phyloP scores from a whole-genome alignment of 2,797 vertebrate species.

The Clamator glandarius region DNA sequence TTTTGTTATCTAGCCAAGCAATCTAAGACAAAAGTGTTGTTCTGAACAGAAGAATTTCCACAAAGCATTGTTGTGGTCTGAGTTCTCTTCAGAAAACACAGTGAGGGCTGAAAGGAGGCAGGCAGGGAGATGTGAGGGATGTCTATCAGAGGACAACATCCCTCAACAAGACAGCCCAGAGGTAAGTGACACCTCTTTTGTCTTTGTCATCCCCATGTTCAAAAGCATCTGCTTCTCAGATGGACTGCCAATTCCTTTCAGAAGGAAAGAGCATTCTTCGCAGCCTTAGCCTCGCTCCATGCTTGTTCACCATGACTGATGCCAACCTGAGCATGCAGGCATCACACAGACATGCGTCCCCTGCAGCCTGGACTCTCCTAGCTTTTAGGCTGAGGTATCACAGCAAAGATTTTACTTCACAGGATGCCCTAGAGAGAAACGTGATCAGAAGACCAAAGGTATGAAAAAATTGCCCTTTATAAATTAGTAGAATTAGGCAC shows the following conservation, averaged over 20 bases:
- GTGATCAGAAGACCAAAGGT: neutral
- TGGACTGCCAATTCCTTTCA: neutral
- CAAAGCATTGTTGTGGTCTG: neutral
- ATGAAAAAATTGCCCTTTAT: neutral
- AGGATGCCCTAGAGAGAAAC: neutral
- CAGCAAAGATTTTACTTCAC: neutral
- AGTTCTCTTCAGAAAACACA: neutral
- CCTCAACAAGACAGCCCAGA: neutral
- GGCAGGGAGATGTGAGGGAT: neutral
- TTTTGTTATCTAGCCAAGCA: neutral
- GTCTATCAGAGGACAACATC: neutral
- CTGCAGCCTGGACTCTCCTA: neutral
- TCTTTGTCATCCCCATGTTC: neutral
- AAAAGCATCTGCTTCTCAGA: constrained; percentile 49
- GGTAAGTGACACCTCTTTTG: constrained; percentile 59
- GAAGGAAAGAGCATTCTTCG: neutral
- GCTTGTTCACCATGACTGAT: neutral
- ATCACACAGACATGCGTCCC: neutral
- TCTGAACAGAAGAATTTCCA: neutral
- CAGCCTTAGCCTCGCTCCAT: constrained; percentile 16
- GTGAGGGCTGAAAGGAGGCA: neutral
- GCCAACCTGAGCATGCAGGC: neutral
- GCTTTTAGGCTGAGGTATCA: neutral
- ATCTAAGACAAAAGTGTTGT: neutral
- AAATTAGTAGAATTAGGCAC: neutral